These are phyloP conservation scores for Thereva nobilitata DNA, from an alignment of 2,888 invertebrate genomes.

Conservation along the genomic window DNA sequence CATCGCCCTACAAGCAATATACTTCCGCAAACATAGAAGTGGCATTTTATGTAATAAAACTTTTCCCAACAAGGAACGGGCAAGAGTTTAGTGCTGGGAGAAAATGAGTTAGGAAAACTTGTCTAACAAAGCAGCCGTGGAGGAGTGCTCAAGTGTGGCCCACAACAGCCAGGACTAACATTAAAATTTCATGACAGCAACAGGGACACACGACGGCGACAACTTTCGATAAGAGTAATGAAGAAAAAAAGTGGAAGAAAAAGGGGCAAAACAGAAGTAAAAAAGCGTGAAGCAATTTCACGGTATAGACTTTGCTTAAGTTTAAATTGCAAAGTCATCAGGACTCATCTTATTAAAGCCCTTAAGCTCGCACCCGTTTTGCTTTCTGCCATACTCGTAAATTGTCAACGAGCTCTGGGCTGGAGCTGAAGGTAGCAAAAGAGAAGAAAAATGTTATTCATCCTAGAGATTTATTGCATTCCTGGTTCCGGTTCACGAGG, in stretches of 20 bases:
- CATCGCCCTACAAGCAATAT: too few relatives aligned
- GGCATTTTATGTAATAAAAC: too few relatives aligned
- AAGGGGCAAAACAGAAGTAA: not conserved
- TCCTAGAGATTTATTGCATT: slow-evolving; percentile 34
- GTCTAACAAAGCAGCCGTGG: slow-evolving; percentile 17
- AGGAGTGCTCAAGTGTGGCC: not conserved
- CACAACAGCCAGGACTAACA: slow-evolving; percentile 18
- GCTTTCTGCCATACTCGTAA: not conserved
- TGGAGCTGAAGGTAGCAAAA: not conserved
- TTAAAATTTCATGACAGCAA: slow-evolving; percentile 21
- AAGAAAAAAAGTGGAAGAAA: not conserved
- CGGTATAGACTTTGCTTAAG: slow-evolving; percentile 30
- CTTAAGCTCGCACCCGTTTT: not conserved
- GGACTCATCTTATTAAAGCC: slow-evolving; percentile 31
- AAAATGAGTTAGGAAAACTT: slow-evolving; percentile 19
- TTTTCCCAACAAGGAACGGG: too few relatives aligned
- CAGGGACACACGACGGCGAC: too few relatives aligned
- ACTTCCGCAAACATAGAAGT: too few relatives aligned
- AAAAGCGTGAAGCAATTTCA: slow-evolving; percentile 33
- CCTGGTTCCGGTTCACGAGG: slow-evolving; percentile 27
- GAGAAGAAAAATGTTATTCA: slow-evolving; percentile 21
- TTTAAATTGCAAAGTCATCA: slow-evolving; percentile 35
- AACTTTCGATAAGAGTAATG: not conserved
- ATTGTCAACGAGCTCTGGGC: slow-evolving; percentile 4
- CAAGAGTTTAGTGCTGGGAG: not conserved